Percentiles rank a stretch among this genome's conserved stretches.
Evolutionary conservation across 2,797 vertebrate genomes (phyloP).

Genomic region (Pelodytes ibericus): DNA sequence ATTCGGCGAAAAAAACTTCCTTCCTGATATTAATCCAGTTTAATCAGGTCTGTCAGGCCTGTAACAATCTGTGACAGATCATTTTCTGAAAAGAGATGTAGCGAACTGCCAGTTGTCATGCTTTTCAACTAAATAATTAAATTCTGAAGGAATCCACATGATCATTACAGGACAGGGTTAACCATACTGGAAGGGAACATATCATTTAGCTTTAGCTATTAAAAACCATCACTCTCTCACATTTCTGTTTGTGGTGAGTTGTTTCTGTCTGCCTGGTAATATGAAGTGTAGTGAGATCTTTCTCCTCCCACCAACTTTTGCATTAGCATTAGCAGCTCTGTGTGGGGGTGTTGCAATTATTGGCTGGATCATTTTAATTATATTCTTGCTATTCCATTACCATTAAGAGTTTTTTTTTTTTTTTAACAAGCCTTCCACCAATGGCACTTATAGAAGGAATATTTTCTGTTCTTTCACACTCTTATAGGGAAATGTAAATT

Average conservation of each 20-base stretch:
- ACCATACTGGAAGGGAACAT: neutral
- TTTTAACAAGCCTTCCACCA: too few species aligned
- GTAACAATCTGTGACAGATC: constrained; percentile 19
- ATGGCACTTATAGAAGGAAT: neutral
- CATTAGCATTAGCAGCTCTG: constrained; percentile 16
- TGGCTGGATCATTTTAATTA: constrained; percentile 9
- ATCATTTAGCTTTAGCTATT: neutral
- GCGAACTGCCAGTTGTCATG: constrained; percentile 6
- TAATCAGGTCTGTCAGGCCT: constrained; percentile 25
- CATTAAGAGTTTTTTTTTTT: neutral
- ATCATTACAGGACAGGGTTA: neutral
- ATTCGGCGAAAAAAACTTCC: too few species aligned
- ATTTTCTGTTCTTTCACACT: too few species aligned
- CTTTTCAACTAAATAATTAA: constrained; percentile 16
- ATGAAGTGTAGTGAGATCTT: constrained; percentile 5
- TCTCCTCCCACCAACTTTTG: neutral
- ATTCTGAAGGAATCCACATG: neutral
- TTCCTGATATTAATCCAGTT: neutral
- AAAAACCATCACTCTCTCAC: neutral
- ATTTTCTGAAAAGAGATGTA: neutral
- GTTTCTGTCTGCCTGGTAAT: constrained; percentile 8
- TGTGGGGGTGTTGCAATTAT: constrained; percentile 16
- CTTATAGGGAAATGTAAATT: too few species aligned
- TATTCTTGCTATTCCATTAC: constrained; percentile 1
- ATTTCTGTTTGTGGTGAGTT: neutral